Base-by-base conservation (phyloP, 2,113 vertebrate species). In the Aptenodytes patagonicus region DNA sequence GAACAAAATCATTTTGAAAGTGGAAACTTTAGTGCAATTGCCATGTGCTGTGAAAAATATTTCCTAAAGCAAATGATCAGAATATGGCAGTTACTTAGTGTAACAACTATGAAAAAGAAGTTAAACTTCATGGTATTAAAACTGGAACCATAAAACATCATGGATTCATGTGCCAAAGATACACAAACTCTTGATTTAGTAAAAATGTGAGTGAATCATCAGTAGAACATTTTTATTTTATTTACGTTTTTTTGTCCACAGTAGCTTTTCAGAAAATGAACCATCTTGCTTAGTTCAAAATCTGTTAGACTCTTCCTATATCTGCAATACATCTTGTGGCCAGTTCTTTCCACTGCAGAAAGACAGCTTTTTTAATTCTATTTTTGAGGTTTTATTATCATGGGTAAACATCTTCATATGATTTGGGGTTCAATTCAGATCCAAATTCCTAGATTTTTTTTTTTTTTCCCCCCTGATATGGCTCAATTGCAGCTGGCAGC, bases 351-450 rank as follows among this genome's bases (percentile, higher is more conserved):
- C 55, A 62, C 42, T 77, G n/a, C 10, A 82, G 90, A 76, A 49
- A 69, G 8, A 34, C 0, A 10, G 8, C 5, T 0, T 1, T 2
- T 57, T 7, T 4, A 34, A 71, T 32, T 55, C 11, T 38, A 4
- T 36, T 36, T 70, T 61, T 55, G 13, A 38, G 3, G 12, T 49
- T 60, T 13, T 14, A 46, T 87, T 42, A 38, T 44, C 52, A 20
- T 46, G 49, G 2, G 16, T 83, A 69, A 87, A 52, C 0, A 40
- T 31, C 14, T 28, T 57, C 51, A 15, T 62, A 57, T 21, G 25
- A 28, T 84, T 83, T 57, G 21, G 6, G 4, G 29, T 57, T 84
- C 32, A 65, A 18, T 36, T 69, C 21, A 64, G 8, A 32, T 42
- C 13, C 17, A 57, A 58, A 80, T 62, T 40, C 20, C 10, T 40